These are phyloP conservation scores for Eutolmus rufibarbis DNA, from an alignment of 2,888 invertebrate genomes.

Conservation along the genomic window DNA sequence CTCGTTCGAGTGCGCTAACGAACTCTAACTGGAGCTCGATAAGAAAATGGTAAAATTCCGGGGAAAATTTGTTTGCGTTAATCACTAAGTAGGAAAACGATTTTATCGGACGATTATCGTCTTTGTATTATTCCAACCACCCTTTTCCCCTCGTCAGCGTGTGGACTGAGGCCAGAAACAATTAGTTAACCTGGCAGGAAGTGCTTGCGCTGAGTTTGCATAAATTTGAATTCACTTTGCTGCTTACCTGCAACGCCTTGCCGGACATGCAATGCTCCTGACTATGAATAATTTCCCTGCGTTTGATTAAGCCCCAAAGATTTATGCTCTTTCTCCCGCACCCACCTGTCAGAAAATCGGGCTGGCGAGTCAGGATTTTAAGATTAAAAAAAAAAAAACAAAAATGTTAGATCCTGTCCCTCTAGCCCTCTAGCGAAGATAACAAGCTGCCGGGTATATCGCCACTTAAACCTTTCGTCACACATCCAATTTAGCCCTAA, in stretches of 20 bases:
- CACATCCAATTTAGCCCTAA: slow-evolving; percentile 30
- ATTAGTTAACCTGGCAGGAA: background rate
- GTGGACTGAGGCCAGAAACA: background rate
- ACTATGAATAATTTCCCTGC: background rate
- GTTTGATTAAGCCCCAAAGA: background rate
- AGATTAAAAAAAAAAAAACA: too few relatives aligned
- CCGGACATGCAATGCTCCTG: background rate
- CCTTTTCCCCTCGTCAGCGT: background rate
- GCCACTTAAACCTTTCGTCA: slow-evolving; percentile 27
- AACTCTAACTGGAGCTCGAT: background rate
- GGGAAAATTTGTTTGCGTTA: background rate
- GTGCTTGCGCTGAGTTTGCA: background rate
- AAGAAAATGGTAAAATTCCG: background rate
- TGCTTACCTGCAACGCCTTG: background rate
- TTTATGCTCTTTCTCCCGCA: background rate
- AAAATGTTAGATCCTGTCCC: background rate
- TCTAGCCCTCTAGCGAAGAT: background rate
- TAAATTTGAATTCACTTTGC: background rate
- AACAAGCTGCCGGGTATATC: slow-evolving; percentile 23
- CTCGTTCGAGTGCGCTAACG: background rate
- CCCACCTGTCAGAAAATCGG: background rate
- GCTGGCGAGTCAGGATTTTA: background rate
- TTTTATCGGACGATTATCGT: background rate
- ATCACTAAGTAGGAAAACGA: background rate
- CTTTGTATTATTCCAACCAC: background rate